Evolutionary conservation across 2,888 invertebrate species (phyloP).

Genomic region (Sarcophaga carnaria): DNA sequence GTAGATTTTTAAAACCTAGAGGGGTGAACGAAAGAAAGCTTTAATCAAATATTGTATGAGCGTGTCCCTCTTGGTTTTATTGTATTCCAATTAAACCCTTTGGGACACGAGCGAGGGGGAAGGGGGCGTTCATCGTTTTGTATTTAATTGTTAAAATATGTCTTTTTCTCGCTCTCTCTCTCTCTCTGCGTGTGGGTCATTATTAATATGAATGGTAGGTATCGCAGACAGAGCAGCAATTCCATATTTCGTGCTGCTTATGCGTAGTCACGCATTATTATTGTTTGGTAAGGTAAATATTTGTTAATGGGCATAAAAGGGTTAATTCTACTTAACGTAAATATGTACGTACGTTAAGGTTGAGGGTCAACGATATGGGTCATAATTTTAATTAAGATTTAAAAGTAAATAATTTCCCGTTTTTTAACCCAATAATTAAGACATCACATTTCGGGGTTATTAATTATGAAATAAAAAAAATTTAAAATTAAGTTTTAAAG

Average conservation of each 20-base stretch:
- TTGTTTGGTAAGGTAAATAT: slow-evolving; percentile 68
- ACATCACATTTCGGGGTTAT: not conserved
- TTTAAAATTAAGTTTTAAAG: not conserved
- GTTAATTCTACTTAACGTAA: slow-evolving; percentile 24
- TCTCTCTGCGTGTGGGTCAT: slow-evolving; percentile 8
- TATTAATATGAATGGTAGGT: slow-evolving; percentile 69
- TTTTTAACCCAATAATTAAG: slow-evolving; percentile 43
- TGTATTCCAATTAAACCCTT: slow-evolving; percentile 65
- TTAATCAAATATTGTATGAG: slow-evolving; percentile 72
- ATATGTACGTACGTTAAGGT: slow-evolving; percentile 21
- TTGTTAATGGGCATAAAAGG: slow-evolving; percentile 56
- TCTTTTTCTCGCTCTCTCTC: not conserved
- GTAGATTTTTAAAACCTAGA: slow-evolving; percentile 21
- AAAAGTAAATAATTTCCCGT: slow-evolving; percentile 2
- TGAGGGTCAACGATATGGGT: slow-evolving; percentile 56
- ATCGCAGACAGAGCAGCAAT: slow-evolving; percentile 15
- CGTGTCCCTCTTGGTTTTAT: slow-evolving; percentile 33
- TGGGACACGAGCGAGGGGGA: slow-evolving; percentile 30
- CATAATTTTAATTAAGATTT: slow-evolving; percentile 53
- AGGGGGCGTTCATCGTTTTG: slow-evolving; percentile 58
- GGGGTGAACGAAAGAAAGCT: slow-evolving; percentile 61
- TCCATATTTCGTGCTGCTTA: slow-evolving; percentile 62
- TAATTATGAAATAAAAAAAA: not conserved
- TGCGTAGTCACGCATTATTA: slow-evolving; percentile 80
- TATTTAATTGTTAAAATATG: slow-evolving; percentile 42